Evolutionary conservation across 1,140 invertebrate genomes (phyloP), one percentile per base, ranked within the genome.

Genomic region (Pseudomyrmex gracilis): DNA sequence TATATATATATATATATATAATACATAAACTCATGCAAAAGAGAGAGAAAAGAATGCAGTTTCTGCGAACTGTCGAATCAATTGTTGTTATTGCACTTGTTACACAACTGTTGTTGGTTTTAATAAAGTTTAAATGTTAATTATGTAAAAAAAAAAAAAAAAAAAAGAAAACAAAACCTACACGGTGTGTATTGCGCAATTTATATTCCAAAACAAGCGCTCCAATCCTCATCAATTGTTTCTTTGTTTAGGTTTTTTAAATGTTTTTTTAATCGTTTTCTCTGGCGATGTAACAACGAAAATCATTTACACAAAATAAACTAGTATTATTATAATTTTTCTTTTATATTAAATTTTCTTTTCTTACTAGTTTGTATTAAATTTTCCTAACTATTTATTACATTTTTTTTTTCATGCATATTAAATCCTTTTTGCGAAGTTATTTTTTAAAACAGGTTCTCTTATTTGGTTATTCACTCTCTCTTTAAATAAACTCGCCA

Each of bases 111-210:
- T 89, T 89, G 87, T 89, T 89, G 88, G 82, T 87, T 89, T 89
- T 89, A 89, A 89, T 89, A 89, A 89, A 89, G 76, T 89, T 89
- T 89, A 87, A 89, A 86, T 60, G 73, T 88, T 88, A 71, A 85
- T 68, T 53, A 60, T 12, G 45, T 67, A 73, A 34, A 34, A 34
- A 34, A 34, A 34, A 34, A 34, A 34, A 34, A 34, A 34, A 34
- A 34, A 24, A 2, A 24, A 24, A 24, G 2, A 24, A 24, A 34
- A 34, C 0, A 34, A 34, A 34, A 34, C 34, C 34, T 34, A 34
- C 34, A 34, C 34, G 34, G 34, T 34, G 5, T 34, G 34, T 34
- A 34, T 34, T 20, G 51, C 34, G 47, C 17, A 47, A 2, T 24
- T 20, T 51, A 20, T 34, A 77, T 77, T 64, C 47, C 71, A 73